Evolutionary conservation across 92 coral and sea anemone species (phyloP).

Genomic region (Epizoanthus scotinus): DNA sequence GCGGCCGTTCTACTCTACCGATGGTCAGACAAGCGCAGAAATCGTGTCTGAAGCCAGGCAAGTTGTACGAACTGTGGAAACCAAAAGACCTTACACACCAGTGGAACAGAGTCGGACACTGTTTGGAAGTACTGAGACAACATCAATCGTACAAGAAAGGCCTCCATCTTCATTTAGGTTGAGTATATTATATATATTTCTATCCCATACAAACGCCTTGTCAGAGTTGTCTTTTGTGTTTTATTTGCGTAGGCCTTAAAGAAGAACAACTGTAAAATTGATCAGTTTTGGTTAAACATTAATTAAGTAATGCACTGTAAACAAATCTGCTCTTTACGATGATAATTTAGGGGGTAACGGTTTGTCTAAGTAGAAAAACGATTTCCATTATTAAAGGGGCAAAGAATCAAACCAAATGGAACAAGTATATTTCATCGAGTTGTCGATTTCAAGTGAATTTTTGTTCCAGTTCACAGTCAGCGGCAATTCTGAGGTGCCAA

Average conservation of each 20-base stretch:
- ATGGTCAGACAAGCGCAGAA: constrained; percentile 94
- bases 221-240: not conserved
- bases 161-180: constrained; percentile 98
- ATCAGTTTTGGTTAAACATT: constrained; percentile 34
- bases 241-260: not conserved
- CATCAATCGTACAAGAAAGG: constrained; percentile 73
- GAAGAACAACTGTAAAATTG: constrained; percentile 17
- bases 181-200: not conserved
- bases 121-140: constrained; percentile 62
- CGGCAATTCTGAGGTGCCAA: constrained; percentile 18
- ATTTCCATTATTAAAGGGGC: not conserved
- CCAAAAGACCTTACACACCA: constrained; percentile 95
- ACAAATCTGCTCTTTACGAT: not conserved
- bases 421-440: not conserved
- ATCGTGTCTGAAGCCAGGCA: constrained; percentile 97
- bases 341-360: not conserved
- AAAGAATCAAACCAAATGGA: not conserved
- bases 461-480: not conserved
- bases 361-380: not conserved
- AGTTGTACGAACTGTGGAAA: constrained; percentile 88
- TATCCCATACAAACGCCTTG: not conserved
- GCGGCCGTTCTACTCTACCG: constrained; percentile 88
- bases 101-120: constrained; percentile 87
- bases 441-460: not conserved
- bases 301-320: constrained; percentile 7